Base-by-base conservation (phyloP, 2,888 invertebrate genomes). In the Sthenelais limicola region DNA sequence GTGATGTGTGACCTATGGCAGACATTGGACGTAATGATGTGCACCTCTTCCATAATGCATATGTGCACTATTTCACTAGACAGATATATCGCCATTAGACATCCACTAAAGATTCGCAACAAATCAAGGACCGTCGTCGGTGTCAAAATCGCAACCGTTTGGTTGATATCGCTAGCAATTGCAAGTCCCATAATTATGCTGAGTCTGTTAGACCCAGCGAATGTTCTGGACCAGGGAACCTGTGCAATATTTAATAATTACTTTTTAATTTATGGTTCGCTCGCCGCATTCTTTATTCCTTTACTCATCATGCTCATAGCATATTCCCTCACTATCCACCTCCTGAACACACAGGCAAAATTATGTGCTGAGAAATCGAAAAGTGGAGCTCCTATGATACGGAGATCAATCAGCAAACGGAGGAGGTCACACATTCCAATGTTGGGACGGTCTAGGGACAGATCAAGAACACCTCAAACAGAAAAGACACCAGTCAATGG, bases 211-310 rank as follows among this genome's bases (percentile, higher is more conserved):
- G 92, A 93, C 83, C 92, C 92, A 77, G 91, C 91, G 54, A 93
- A 86, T 78, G 79, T 87, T 18, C 76, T 85, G 28, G 76, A 78
- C 48, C 26, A 58, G n/a, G 62, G 47, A 3, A 58, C 56, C 30
- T 90, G 90, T 82, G 86, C 85, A 71, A 88, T 90, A 32, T 81
- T 78, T 71, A 87, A 86, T 77, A 75, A 82, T 35, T 82, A 86
- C 71, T 89, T 89, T 80, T 84, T 95, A 88, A 91, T 96, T 73
- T 95, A 96, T 81, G 98, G 97, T 47, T 97, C 97, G 71, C 93
- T 97, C 82, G 93, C 96, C 81, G 96, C 96, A 80, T 98, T 98
- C 90, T 97, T 97, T 90, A 96, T 98, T 77, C 98, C 98, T 0
- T 90, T 98, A 78, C 91, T 93, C 52, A 96, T 98, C 79, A 98